Conservation (phyloP, 1,140 invertebrate species). For the Drosophila burlai region DNA sequence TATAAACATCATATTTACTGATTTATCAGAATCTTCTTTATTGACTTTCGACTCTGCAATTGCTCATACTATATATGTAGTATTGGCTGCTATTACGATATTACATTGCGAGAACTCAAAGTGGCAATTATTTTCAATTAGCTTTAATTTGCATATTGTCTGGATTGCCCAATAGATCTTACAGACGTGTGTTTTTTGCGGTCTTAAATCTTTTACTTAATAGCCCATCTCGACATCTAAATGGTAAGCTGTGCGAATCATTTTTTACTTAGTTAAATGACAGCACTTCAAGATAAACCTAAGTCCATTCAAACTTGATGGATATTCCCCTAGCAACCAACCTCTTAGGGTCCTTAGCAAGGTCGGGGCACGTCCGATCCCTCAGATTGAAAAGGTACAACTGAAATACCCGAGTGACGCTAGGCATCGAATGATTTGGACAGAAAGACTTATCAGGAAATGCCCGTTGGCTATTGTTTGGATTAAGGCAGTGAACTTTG, state of each 20-base stretch:
- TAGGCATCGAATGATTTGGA: background rate
- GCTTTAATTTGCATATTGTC: slow-evolving; percentile 16
- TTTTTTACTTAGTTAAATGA: slow-evolving; percentile 2
- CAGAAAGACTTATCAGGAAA: slow-evolving; percentile 55
- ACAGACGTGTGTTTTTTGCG: background rate
- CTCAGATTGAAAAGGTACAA: slow-evolving; percentile 11
- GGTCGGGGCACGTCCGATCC: slow-evolving; percentile 34
- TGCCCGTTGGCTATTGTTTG: slow-evolving; percentile 30
- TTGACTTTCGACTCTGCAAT: slow-evolving; percentile 6
- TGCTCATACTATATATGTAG: background rate
- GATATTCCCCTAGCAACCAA: slow-evolving; percentile 18
- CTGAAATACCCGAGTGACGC: slow-evolving; percentile 23
- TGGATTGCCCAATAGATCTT: slow-evolving; percentile 19
- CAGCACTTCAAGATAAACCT: slow-evolving; percentile 5
- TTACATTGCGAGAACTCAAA: slow-evolving; percentile 5
- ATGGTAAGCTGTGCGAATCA: background rate
- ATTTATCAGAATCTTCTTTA: slow-evolving; percentile 3
- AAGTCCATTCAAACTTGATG: background rate
- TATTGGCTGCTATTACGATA: slow-evolving; percentile 2
- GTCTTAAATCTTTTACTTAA: slow-evolving; percentile 1
- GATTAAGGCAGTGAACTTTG: slow-evolving; percentile 67
- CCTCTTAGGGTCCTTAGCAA: slow-evolving; percentile 11
- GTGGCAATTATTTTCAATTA: slow-evolving; percentile 30
- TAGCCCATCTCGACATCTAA: background rate
- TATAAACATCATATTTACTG: background rate